Conservation (phyloP, 2,113 vertebrate genomes). For the Callorhinus ursinus region DNA sequence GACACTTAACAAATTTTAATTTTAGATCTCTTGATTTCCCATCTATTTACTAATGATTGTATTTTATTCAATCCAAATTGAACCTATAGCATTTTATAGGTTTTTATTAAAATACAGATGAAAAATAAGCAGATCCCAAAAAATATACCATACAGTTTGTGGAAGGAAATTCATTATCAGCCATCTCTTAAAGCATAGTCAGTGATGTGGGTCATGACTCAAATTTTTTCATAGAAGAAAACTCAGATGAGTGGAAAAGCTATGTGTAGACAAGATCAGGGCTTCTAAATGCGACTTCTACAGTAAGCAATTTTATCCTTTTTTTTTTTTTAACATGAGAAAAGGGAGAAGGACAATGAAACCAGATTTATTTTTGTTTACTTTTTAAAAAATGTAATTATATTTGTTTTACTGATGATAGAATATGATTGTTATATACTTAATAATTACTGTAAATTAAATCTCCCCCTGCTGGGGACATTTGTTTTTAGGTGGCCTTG, state of each 20-base stretch:
- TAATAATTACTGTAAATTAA: background rate
- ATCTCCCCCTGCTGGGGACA: background rate
- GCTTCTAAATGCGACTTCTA: background rate
- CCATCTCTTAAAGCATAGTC: background rate
- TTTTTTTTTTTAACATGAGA: background rate
- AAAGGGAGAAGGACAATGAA: background rate
- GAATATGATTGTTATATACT: background rate
- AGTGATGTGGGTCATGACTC: background rate
- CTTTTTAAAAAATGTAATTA: background rate
- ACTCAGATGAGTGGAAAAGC: background rate
- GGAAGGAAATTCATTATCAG: background rate
- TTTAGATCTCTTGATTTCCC: conserved; percentile 15
- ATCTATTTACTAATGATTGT: background rate
- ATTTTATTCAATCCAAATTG: conserved; percentile 11
- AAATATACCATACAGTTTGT: background rate
- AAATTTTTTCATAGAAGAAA: background rate
- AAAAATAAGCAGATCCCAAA: background rate
- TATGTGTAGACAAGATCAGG: background rate
- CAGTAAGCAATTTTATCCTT: background rate
- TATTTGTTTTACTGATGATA: conserved; percentile 22
- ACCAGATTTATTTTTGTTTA: background rate
- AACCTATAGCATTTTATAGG: background rate
- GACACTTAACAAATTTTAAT: background rate
- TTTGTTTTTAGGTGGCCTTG: background rate
- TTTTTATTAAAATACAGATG: background rate